Evolutionary conservation across 1,140 invertebrate genomes (phyloP), one percentile per base, ranked within the genome.

Genomic region (Drosophila ohnishii): DNA sequence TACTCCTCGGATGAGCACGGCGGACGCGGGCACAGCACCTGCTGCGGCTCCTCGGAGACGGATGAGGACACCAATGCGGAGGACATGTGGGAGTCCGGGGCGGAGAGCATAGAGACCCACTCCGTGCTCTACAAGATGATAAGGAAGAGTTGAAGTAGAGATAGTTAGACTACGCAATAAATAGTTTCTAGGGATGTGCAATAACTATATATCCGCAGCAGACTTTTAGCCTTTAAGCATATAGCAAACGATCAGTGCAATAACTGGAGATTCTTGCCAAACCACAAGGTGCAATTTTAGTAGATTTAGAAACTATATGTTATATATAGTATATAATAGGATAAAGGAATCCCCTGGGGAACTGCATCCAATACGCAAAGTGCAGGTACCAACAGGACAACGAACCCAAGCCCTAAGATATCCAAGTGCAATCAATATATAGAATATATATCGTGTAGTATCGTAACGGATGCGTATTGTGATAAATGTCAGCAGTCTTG

Each of bases 71-170:
- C 95, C 28, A 92, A 94, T 22, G 94, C 94, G 34, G 95, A 96
- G 80, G 95, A 95, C 11, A 94, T 95, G 58, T 96, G 96, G 92
- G 96, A 97, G 92, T 96, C 96, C 44, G 96, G 96, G 2, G 96
- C 95, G 7, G 96, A 97, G 86, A 97, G 96, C 92, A 93, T 96
- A 39, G 96, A 96, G 62, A 97, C 96, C 0, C 95, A 97, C 92
- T 96, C 95, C 14, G 95, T 96, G 4, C 95, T 96, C 78, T 96
- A 96, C 78, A 95, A 92, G 72, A 94, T 92, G 92, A 95, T 93
- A 88, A 92, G 92, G 74, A 95, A 91, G 55, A 82, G 72, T 62
- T 91, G 13, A 55, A 55, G 0, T 14, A 75, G 44, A 48, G 16
- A 22, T 53, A 53, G 13, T 42, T 53, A 42, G 51, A 14, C 34